Base-by-base conservation (phyloP, 2,797 vertebrate species). In the Nyctalus aviator region DNA sequence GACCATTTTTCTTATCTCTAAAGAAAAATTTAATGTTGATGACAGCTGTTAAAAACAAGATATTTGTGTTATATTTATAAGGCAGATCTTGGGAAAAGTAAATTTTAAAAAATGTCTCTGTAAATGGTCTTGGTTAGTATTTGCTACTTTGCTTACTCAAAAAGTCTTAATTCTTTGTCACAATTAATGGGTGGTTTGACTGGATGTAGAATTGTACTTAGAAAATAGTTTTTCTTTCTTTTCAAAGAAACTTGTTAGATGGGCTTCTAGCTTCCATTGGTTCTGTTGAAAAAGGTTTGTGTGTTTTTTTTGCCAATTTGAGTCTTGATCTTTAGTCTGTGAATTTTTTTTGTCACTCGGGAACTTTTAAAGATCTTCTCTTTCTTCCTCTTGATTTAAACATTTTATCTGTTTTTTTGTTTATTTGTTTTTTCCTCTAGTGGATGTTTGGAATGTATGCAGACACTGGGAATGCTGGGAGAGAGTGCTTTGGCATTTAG, bases 91-190 rank as follows among this genome's bases (percentile, higher is more conserved):
- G 53, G 9, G 23, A 3, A 48, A 84, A 53, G 20, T 17, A 17
- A 48, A 69, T 85, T 91, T 57, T 30, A 27, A 50, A 37, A 83
- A 86, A 9, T 64, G 11, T 91, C 37, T 66, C 32, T 88, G 18
- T 62, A 55, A 83, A 55, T 93, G 13, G 48, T 84, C 14, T 89
- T 91, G 27, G n/a, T 55, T 82, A 84, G 37, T 66, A 13, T 88
- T 90, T 91, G 82, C 84, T 88, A 88, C 48, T 53, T 90, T 95
- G 5, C 20, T 23, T 76, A 44, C 91, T 81, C 83, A 20, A 75
- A 88, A 88, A 86, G 21, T 78, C 13, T 93, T 41, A 88, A 71
- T 88, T 89, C 35, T 93, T 91, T 93, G n/a, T 84, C 44, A 44
- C 1, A 62, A 83, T 94, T 91, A 92, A 41, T 89, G 46, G 18